Evolutionary conservation across 2,113 vertebrate species (phyloP), one percentile per base, ranked within the genome.

Genomic region (Mormyrus lacerda): DNA sequence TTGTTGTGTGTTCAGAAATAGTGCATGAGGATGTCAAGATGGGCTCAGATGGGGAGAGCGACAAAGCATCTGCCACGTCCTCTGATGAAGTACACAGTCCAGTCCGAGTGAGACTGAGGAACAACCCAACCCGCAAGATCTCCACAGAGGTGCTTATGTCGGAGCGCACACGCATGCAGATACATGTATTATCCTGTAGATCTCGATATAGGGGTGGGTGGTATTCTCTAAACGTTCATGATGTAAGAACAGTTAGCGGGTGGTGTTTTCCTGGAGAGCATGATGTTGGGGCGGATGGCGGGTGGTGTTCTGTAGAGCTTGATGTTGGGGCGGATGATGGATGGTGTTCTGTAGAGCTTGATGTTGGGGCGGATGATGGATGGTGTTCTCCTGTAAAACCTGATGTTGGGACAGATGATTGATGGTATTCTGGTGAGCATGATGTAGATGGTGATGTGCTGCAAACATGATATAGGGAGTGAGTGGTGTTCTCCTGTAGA

Each of bases 1-100:
- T 42, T 79, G 73, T 42, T 42, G 61, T 79, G 39, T 79, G 31
- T 79, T 35, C 91, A 99, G 98, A 98, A 94, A 99, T 99, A 89
- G 97, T 99, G 90, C 98, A 98, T 79, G 98, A 99, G 95, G 98
- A 99, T 93, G 93, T 98, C 93, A 99, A 99, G 95, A 98, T 99
- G 97, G 98, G 98, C 73, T 99, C 98, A 1, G 98, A 99, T 88
- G 98, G 98, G 90, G 98, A 99, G 95, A 99, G 98, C 89, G 98
- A 99, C 94, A 98, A 98, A 93, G 97, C 98, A 55, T 99, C 98
- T 65, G 97, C 97, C 90, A 98, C 98, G 0, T 98, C 98, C 69
- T 99, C 98, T 9, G 98, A 99, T 92, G 98, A 99, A 96, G 97
- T 99, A 89, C 98, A 99, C 91, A 98, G 98, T 47, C 98, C 98